phyloP scores from a whole-genome alignment of 2,888 invertebrate genomes.

The Polyommatus icarus region DNA sequence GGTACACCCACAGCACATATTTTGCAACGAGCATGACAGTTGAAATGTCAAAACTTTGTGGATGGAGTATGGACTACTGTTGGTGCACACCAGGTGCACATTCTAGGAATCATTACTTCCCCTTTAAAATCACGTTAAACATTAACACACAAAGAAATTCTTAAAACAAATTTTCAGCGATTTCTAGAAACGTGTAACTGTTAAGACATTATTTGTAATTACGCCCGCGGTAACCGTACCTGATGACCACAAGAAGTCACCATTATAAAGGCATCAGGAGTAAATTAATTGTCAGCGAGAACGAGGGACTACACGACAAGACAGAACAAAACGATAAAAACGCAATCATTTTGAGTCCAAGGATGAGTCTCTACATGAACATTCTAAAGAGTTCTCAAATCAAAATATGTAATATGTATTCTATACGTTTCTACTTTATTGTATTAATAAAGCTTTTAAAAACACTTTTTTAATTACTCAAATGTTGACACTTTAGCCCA shows the following conservation, averaged over 20 bases:
- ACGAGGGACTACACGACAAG: neutral
- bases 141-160: neutral
- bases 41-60: no score
- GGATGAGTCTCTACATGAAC: neutral
- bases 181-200: neutral
- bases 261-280: slow-evolving; percentile 20
- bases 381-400: neutral
- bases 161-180: neutral
- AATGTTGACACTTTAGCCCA: no score
- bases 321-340: slow-evolving; percentile 5
- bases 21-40: no score
- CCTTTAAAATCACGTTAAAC: neutral
- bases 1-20: no score
- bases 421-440: no score
- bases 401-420: no score
- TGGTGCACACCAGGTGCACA: no score
- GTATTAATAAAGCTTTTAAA: no score
- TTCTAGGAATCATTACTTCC: neutral
- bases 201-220: slow-evolving; percentile 10
- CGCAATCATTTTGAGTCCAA: neutral
- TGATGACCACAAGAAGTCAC: slow-evolving; percentile 16
- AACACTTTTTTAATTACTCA: no score
- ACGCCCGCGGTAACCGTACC: neutral
- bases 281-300: slow-evolving; percentile 5
- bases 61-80: no score